Conservation (phyloP, 2,113 vertebrate species). For the Dunckerocampus dactyliophorus region DNA sequence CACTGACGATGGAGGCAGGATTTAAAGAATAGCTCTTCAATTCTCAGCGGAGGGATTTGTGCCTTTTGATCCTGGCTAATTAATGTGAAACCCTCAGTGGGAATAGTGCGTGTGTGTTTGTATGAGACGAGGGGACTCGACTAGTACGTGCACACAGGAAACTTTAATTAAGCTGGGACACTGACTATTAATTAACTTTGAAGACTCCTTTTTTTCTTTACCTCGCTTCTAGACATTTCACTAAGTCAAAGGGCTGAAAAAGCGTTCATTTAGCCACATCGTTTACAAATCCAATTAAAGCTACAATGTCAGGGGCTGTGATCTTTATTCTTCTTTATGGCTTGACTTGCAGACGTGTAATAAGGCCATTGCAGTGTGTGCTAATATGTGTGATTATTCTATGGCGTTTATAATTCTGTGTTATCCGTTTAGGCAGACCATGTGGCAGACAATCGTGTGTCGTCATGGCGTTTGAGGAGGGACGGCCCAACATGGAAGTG, state of each 20-base stretch:
- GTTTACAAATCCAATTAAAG: slow-evolving; percentile 71
- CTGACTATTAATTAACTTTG: slow-evolving; percentile 65
- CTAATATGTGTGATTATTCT: slow-evolving; percentile 67
- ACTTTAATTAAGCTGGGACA: slow-evolving; percentile 61
- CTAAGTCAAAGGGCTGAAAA: slow-evolving; percentile 39
- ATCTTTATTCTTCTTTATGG: slow-evolving; percentile 49
- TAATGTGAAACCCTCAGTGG: slow-evolving; percentile 58
- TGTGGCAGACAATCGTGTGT: slow-evolving; percentile 34
- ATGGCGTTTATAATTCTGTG: slow-evolving; percentile 61
- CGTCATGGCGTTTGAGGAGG: background rate
- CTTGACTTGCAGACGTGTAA: background rate
- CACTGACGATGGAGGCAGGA: slow-evolving; percentile 44
- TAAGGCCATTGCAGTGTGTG: slow-evolving; percentile 44
- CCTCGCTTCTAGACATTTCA: slow-evolving; percentile 40
- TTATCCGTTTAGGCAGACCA: slow-evolving; percentile 67
- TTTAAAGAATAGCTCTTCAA: slow-evolving; percentile 32
- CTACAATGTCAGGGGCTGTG: slow-evolving; percentile 56
- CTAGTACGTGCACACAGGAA: slow-evolving; percentile 15
- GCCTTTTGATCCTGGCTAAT: slow-evolving; percentile 65
- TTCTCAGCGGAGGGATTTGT: slow-evolving; percentile 57
- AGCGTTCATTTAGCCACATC: slow-evolving; percentile 52
- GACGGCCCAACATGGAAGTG: background rate
- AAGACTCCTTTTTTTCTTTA: slow-evolving; percentile 49
- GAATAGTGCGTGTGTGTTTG: slow-evolving; percentile 29
- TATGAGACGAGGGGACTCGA: slow-evolving; percentile 42